A percentile compares a stretch with the other conserved stretches of the same genome.
Evolutionary conservation across 2,113 vertebrate genomes (phyloP).

Genomic region (Prunella fulvescens): DNA sequence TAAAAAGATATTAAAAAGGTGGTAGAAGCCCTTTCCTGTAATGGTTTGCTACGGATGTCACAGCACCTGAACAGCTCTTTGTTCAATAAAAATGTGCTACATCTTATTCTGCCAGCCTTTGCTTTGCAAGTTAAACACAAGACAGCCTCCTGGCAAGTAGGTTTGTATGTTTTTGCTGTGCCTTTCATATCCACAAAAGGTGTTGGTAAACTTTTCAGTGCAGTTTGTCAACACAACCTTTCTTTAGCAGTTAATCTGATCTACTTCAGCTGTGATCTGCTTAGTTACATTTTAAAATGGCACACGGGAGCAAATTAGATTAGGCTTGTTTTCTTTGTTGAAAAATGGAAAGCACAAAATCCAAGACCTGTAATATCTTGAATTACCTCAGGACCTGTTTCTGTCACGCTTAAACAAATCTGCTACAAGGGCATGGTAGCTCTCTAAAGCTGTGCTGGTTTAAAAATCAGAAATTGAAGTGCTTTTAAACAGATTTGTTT

Average conservation of each 20-base stretch:
- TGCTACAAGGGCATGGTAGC: background rate
- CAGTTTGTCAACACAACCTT: background rate
- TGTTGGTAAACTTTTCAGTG: background rate
- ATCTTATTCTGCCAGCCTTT: background rate
- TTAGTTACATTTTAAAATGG: background rate
- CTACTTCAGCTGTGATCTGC: background rate
- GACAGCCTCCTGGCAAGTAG: background rate
- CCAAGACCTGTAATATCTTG: background rate
- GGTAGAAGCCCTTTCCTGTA: background rate
- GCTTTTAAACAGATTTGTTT: background rate
- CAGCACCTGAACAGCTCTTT: background rate
- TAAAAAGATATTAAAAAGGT: background rate
- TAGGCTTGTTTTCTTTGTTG: background rate
- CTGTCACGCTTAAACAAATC: background rate
- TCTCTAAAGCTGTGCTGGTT: background rate
- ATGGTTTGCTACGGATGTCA: background rate
- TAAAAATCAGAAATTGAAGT: background rate
- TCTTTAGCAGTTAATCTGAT: background rate
- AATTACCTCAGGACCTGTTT: background rate
- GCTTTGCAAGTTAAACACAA: background rate
- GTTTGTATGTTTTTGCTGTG: background rate
- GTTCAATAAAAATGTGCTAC: background rate
- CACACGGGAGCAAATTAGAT: background rate
- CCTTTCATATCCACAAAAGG: background rate
- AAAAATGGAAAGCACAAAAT: conserved; percentile 13